phyloP scores from a whole-genome alignment of 2,797 vertebrate species.

The Argentina silus region DNA sequence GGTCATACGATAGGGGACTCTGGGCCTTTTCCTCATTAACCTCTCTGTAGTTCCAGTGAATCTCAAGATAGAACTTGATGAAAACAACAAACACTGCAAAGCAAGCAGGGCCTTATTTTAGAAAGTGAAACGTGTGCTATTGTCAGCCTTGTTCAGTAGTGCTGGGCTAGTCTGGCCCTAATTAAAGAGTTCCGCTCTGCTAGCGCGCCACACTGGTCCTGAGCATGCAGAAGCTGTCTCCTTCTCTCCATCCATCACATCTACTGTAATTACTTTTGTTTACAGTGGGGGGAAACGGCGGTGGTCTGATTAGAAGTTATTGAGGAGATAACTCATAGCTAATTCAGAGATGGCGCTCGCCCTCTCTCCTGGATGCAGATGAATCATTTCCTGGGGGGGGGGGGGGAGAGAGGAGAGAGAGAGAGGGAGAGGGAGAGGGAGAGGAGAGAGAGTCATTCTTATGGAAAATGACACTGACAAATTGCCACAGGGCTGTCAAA shows the following conservation, averaged over 20 bases:
- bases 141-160: slow-evolving; percentile 71
- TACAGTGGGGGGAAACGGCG: slow-evolving; percentile 74
- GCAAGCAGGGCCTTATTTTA: slow-evolving; percentile 67
- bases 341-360: slow-evolving; percentile 66
- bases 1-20: slow-evolving; percentile 3
- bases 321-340: slow-evolving; percentile 76
- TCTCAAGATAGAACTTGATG: slow-evolving; percentile 38
- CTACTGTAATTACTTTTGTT: slow-evolving; percentile 83
- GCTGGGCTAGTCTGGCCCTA: slow-evolving; percentile 72
- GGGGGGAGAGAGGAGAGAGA: slow-evolving; percentile 28
- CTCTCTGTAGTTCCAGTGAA: slow-evolving; percentile 41
- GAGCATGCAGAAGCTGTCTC: slow-evolving; percentile 73
- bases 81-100: slow-evolving; percentile 51
- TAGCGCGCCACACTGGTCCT: slow-evolving; percentile 69
- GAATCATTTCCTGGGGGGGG: slow-evolving; percentile 70
- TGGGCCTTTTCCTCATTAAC: slow-evolving; percentile 38
- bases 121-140: slow-evolving; percentile 61
- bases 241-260: slow-evolving; percentile 75
- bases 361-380: slow-evolving; percentile 69
- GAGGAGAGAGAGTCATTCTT: slow-evolving; percentile 40
- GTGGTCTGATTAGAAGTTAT: slow-evolving; percentile 78
- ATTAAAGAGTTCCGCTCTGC: slow-evolving; percentile 81
- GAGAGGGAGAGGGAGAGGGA: not conserved
- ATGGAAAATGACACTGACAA: slow-evolving; percentile 63
- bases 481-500: slow-evolving; percentile 59